Conservation (phyloP, 2,888 invertebrate species). For the Pachliopta kotzebuea region DNA sequence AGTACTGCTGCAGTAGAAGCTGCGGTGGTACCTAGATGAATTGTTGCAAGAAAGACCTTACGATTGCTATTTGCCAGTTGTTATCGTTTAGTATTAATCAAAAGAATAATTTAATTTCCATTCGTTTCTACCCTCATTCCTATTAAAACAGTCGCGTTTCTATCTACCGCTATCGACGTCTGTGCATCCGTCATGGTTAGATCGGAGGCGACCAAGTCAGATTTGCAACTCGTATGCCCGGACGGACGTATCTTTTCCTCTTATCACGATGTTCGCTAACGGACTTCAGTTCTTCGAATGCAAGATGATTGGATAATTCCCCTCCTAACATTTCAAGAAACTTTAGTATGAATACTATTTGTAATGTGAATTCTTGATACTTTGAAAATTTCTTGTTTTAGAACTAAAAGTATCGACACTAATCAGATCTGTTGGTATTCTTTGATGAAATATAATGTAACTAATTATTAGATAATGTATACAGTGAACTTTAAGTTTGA, state of each 20-base stretch:
- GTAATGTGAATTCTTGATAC: too few species aligned
- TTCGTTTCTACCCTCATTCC: constrained; percentile 1
- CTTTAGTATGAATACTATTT: too few species aligned
- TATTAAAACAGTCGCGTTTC: constrained; percentile 7
- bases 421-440: too few species aligned
- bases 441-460: too few species aligned
- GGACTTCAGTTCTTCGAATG: constrained; percentile 9
- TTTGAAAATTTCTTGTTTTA: too few species aligned
- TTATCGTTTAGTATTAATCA: background rate
- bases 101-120: background rate
- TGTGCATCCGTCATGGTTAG: constrained; percentile 14
- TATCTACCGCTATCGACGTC: constrained; percentile 10
- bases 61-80: too few species aligned
- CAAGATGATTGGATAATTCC: constrained; percentile 16
- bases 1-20: too few species aligned
- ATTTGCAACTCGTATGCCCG: constrained; percentile 9
- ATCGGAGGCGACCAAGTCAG: constrained; percentile 10
- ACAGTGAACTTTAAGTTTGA: too few species aligned
- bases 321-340: background rate
- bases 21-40: too few species aligned
- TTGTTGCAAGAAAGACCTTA: too few species aligned
- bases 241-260: constrained; percentile 21
- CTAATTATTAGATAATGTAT: too few species aligned
- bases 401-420: too few species aligned
- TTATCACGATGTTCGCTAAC: constrained; percentile 17